Percentiles rank a stretch among this genome's conserved stretches.
phyloP scores from a whole-genome alignment of 2,113 vertebrate genomes.

The Zosterops pallidus region DNA sequence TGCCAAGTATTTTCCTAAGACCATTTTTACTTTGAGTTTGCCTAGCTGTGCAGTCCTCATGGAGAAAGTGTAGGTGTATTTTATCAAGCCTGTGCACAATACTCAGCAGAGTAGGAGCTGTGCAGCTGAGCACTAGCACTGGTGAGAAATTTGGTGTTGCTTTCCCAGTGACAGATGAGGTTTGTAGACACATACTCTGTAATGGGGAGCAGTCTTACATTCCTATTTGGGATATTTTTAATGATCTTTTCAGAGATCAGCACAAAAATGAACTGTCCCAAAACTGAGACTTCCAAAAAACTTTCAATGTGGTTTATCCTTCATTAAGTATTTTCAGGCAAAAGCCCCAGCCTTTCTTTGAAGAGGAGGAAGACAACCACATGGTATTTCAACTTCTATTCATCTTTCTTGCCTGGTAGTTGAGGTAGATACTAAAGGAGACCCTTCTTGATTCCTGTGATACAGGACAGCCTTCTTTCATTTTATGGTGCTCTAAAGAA shows the following conservation, averaged over 20 bases:
- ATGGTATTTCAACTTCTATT: neutral
- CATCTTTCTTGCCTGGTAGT: neutral
- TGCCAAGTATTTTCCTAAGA: neutral
- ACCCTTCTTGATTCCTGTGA: neutral
- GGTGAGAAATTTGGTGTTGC: neutral
- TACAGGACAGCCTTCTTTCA: neutral
- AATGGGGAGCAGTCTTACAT: neutral
- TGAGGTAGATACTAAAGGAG: neutral
- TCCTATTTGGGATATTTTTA: neutral
- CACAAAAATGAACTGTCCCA: neutral
- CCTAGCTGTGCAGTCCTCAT: neutral
- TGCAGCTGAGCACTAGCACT: neutral
- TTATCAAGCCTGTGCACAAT: neutral
- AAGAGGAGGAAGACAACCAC: neutral
- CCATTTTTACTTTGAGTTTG: neutral
- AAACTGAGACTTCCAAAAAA: neutral
- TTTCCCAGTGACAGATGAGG: neutral
- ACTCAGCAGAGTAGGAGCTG: rapidly evolving
- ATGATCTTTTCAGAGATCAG: neutral
- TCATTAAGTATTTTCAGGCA: neutral
- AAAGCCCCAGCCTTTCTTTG: neutral
- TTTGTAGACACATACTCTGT: neutral
- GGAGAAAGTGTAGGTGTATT: neutral
- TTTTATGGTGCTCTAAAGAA: neutral
- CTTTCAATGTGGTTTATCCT: neutral